These are phyloP conservation scores for Vidua chalybeata DNA, from an alignment of 2,113 vertebrate genomes.

Conservation along the genomic window DNA sequence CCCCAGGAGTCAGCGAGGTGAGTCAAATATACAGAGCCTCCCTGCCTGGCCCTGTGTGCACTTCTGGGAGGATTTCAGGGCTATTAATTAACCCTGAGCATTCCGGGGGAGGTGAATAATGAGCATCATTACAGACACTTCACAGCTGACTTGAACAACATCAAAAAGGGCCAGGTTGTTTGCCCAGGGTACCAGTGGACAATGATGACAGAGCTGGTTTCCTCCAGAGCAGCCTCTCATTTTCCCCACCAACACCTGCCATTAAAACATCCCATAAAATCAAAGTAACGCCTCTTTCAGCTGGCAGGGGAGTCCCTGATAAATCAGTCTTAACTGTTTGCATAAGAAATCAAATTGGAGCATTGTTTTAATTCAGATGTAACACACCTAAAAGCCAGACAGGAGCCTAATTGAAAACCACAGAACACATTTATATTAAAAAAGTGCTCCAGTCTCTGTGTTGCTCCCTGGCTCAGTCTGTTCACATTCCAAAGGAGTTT, in stretches of 20 bases:
- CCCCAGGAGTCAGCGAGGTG: not conserved
- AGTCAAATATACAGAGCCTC: slow-evolving; percentile 27
- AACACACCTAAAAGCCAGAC: not conserved
- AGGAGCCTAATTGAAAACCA: not conserved
- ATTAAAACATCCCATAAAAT: not conserved
- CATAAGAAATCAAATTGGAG: not conserved
- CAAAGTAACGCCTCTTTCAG: not conserved
- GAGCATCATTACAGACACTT: not conserved
- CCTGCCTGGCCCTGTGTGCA: not conserved
- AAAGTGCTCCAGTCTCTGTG: not conserved
- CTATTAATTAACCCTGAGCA: slow-evolving; percentile 39
- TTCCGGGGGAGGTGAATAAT: slow-evolving; percentile 32
- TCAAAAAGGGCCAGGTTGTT: slow-evolving; percentile 21
- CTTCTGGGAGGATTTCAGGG: not conserved
- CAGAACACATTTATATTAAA: not conserved
- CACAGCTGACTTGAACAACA: not conserved
- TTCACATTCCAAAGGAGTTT: not conserved
- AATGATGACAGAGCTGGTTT: not conserved
- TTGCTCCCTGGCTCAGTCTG: not conserved
- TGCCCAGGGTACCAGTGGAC: not conserved
- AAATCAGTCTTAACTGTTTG: not conserved
- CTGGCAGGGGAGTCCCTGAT: not conserved
- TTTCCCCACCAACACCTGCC: not conserved
- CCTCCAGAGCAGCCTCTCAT: slow-evolving; percentile 19
- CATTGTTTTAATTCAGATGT: not conserved